Base-by-base conservation (phyloP, 2,888 invertebrate species). In the Drosophila quasianomalipes region DNA sequence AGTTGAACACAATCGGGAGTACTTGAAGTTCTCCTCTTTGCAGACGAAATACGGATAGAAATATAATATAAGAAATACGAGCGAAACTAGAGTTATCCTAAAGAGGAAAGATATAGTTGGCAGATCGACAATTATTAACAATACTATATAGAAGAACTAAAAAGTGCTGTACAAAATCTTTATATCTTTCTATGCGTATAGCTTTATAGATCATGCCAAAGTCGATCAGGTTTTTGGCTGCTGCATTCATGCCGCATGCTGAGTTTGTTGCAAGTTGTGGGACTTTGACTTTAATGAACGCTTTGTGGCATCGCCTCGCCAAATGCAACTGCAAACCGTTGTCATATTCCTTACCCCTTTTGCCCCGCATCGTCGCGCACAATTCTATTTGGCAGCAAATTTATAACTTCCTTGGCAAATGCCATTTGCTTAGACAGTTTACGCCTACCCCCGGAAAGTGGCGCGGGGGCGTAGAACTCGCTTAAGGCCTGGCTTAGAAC, bases 361-460 rank as follows among this genome's bases (percentile, higher is more conserved):
- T 22, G 47, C 60, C 66, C 62, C 33, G 51, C 52, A 22, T 41
- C 33, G 47, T 64, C 69, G 67, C 70, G 67, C 71, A 72, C 90
- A 83, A 80, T 85, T 85, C 85, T 89, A 85, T 85, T 85, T 85
- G 89, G 89, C 89, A 86, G 81, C 72, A 75, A 81, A 87, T 87
- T 87, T 87, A 87, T 90, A 90, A 90, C 91, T 88, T 88, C 87
- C 87, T 88, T 90, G 85, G 70, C 73, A 82, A 87, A 84, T 89
- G 89, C 83, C 89, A 89, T 90, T 85, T 85, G 84, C 61, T 90
- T 89, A 86, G 91, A 78, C 85, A 86, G 89, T 90, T 90, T 86
- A 85, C 85, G 85, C 91, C 91, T 86, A 85, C 85, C 81, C 83
- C 71, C 31, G 35, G 9, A 63, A 65, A 69, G 82, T 70, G 66